phyloP scores from a whole-genome alignment of 1,140 invertebrate species.

The Melanaphis sacchari region DNA sequence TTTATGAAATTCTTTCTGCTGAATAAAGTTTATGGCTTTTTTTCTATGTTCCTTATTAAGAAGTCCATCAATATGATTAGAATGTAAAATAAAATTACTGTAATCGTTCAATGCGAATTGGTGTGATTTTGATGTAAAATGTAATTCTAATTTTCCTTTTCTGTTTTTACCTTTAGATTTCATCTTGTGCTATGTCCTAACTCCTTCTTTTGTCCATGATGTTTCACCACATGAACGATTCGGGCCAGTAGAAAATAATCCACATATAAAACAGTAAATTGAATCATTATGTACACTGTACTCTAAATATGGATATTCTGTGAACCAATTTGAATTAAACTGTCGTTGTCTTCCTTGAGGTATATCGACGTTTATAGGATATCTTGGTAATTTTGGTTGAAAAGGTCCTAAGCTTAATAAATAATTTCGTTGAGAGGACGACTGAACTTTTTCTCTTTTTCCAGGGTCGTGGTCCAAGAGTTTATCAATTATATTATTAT shows the following conservation, averaged over 20 bases:
- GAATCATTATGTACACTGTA: background rate
- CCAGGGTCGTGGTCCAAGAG: background rate
- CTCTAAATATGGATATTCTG: background rate
- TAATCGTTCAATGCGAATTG: background rate
- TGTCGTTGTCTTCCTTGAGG: background rate
- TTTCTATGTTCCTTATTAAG: background rate
- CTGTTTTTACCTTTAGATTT: background rate
- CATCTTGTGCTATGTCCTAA: background rate
- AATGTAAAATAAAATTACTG: background rate
- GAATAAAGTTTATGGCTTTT: background rate
- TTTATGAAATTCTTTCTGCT: conserved; percentile 30
- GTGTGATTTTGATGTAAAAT: conserved; percentile 27
- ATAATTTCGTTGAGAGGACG: background rate
- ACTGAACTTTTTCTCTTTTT: background rate
- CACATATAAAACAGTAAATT: background rate
- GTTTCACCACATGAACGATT: background rate
- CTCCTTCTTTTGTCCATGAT: background rate
- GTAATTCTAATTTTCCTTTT: background rate
- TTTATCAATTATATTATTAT: background rate
- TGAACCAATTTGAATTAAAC: background rate
- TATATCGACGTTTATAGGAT: background rate
- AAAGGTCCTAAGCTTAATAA: background rate
- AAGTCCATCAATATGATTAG: conserved; percentile 6
- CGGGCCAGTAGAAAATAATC: background rate
- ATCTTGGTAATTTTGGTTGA: background rate